phyloP scores from a whole-genome alignment of 2,113 vertebrate genomes.

The Myanophis thanlyinensis region DNA sequence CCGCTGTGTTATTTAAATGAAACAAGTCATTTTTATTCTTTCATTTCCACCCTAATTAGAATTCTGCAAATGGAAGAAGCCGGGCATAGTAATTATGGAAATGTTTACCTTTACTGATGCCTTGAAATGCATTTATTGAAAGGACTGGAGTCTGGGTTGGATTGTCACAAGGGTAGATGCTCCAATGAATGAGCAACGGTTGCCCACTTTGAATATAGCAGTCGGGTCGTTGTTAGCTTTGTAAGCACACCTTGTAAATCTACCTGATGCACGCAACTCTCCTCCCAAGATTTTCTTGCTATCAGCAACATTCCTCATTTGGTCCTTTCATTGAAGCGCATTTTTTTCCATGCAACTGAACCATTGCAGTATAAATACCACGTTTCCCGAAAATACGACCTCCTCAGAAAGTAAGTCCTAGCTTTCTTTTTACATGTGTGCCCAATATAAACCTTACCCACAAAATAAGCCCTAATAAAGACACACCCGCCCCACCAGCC shows the following conservation, averaged over 20 bases:
- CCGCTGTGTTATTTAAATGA: slow-evolving; percentile 12
- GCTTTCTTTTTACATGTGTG: too few relatives aligned
- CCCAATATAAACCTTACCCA: too few relatives aligned
- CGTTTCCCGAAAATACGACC: too few relatives aligned
- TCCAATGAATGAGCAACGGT: background rate
- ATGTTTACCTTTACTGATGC: background rate
- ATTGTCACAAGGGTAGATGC: background rate
- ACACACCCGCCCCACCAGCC: too few relatives aligned
- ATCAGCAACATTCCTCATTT: background rate
- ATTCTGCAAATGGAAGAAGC: background rate
- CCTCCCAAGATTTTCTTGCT: background rate
- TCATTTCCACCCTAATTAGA: slow-evolving; percentile 24
- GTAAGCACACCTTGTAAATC: background rate
- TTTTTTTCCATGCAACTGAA: background rate
- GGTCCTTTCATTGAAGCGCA: background rate
- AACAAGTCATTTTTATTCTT: slow-evolving; percentile 2
- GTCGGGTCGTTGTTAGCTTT: background rate
- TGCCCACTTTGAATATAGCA: background rate
- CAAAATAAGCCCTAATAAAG: too few relatives aligned
- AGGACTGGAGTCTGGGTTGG: background rate
- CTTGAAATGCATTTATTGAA: background rate
- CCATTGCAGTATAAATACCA: background rate
- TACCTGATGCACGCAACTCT: background rate
- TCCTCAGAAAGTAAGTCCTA: too few relatives aligned
- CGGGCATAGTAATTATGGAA: background rate